Conservation (phyloP, 2,888 invertebrate species). For the Labia minor region DNA sequence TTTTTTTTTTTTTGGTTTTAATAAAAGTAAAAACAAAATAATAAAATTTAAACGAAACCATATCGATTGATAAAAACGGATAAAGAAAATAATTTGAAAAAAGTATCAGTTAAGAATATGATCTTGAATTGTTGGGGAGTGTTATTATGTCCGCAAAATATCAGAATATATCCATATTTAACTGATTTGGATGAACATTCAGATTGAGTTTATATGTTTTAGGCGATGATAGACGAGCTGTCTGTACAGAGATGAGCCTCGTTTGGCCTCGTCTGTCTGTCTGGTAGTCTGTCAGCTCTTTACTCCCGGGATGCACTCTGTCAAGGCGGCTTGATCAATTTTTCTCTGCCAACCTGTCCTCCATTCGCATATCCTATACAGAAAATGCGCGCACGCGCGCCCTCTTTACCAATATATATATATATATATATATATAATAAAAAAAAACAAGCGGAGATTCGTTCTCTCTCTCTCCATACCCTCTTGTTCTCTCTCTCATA, state of each 20-base stretch:
- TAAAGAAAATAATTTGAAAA: too few species aligned
- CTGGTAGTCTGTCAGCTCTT: not conserved
- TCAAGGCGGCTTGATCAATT: conserved; percentile 20
- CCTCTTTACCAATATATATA: not conserved
- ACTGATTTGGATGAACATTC: not conserved
- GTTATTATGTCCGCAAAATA: too few species aligned
- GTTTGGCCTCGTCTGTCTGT: not conserved
- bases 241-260: not conserved
- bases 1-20: too few species aligned
- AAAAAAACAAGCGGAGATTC: not conserved
- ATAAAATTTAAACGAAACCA: too few species aligned
- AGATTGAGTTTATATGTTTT: not conserved
- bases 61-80: too few species aligned
- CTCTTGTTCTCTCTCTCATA: conserved; percentile 27
- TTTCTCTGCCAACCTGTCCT: conserved; percentile 21
- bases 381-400: not conserved
- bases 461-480: not conserved
- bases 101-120: too few species aligned
- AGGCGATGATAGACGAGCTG: not conserved
- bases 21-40: too few species aligned
- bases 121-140: too few species aligned
- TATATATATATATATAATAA: not conserved
- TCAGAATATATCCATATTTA: too few species aligned
- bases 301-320: conserved; percentile 4
- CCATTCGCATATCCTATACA: not conserved